Conservation (phyloP, 2,113 vertebrate genomes). For the Phalacrocorax brasilianus region DNA sequence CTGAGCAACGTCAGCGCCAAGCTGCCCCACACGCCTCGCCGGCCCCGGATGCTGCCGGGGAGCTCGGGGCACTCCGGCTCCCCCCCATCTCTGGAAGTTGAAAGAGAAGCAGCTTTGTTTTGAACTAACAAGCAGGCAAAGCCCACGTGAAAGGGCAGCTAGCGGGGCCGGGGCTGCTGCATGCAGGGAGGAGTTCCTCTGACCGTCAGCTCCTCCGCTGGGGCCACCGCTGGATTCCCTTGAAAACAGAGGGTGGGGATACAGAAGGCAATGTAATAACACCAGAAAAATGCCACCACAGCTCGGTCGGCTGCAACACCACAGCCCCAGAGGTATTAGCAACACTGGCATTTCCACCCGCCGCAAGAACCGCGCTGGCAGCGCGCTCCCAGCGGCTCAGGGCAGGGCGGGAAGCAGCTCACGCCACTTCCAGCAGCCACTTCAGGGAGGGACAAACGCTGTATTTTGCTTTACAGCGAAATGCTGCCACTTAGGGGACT, state of each 20-base stretch:
- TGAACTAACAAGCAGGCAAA: constrained; percentile 56
- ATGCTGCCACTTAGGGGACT: constrained; percentile 67
- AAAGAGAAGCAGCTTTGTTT: constrained; percentile 44
- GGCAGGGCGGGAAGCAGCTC: constrained; percentile 65
- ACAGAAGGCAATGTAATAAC: constrained; percentile 41
- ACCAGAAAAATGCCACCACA: constrained; percentile 66
- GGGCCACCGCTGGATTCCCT: constrained; percentile 37
- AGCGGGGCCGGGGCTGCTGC: neutral
- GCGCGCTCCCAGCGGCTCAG: neutral
- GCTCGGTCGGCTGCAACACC: constrained; percentile 35
- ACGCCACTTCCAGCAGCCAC: constrained; percentile 59
- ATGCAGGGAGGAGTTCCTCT: constrained; percentile 42
- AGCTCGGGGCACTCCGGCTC: neutral
- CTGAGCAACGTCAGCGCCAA: neutral
- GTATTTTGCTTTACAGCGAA: constrained; percentile 40
- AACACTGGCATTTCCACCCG: constrained; percentile 42
- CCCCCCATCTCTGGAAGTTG: neutral
- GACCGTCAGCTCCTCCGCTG: neutral
- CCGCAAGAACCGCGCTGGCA: constrained; percentile 67
- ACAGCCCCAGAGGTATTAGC: constrained; percentile 50
- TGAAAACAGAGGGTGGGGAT: constrained; percentile 70
- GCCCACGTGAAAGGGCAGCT: constrained; percentile 14
- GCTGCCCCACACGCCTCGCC: neutral
- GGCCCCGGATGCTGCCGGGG: neutral
- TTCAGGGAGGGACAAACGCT: constrained; percentile 28